Base-by-base conservation (phyloP, 2,797 vertebrate species). In the Phalloptychus januarius region DNA sequence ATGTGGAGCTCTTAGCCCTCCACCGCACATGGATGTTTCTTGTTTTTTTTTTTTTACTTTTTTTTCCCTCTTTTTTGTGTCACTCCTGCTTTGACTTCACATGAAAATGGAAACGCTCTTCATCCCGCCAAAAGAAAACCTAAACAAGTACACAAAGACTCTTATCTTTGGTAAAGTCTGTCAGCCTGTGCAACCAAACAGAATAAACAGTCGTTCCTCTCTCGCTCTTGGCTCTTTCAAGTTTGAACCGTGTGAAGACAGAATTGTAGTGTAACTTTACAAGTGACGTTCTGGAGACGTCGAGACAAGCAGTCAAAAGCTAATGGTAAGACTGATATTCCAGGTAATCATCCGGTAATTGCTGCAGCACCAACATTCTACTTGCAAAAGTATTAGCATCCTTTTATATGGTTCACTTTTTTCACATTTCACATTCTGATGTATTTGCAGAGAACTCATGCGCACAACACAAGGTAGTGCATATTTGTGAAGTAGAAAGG, bases 1-100 rank as follows among this genome's bases (percentile, higher is more conserved):
- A 95, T 95, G 94, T 93, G 89, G 80, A 80, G 85, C 79, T 81
- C 90, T 94, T 89, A 89, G 92, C 90, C 83, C 77, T 45, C 80
- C 85, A 74, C 85, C 77, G 81, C 84, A 84, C 75, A 48, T 67
- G 81, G 71, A 71, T 73, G 67, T 48, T 58, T 82, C 31, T 78
- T 69, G 58, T 71, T 72, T 15, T 42, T 71, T 45, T 72, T 65
- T 45, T 75, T 76, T 80, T 25, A 12, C 50, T 31, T 72, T 72
- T 54, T 12, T n/a, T 15, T n/a, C 52, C 52, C 52, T 54, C 3
- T 54, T n/a, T 69, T 71, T 74, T 23, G 56, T 18, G 3, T 77
- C 18, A 40, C 6, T 80, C 71, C 69, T 91, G 86, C 81, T 81
- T 81, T 83, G 83, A 85, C 88, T 83, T 42, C 70, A 79, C 54